phyloP scores from a whole-genome alignment of 1,140 invertebrate species.

The Drosophila orena region DNA sequence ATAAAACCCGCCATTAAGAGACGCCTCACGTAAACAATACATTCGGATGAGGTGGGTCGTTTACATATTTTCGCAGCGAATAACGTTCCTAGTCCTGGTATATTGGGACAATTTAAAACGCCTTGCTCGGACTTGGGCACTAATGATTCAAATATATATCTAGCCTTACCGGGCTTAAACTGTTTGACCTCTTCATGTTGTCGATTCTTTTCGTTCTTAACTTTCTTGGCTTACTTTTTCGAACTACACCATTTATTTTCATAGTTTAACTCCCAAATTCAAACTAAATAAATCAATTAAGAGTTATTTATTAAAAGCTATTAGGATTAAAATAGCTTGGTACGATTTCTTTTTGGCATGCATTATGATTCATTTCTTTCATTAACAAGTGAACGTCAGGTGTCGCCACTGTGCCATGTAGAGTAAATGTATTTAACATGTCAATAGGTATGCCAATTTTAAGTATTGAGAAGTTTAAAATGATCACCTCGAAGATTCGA shows the following conservation, averaged over 20 bases:
- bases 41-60: conserved; percentile 61
- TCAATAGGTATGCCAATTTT: not conserved
- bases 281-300: too few relatives aligned
- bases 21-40: conserved; percentile 69
- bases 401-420: not conserved
- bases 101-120: conserved; percentile 13
- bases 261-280: too few relatives aligned
- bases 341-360: not conserved
- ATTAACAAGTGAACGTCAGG: not conserved
- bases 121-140: not conserved
- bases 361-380: not conserved
- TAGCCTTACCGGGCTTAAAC: too few relatives aligned
- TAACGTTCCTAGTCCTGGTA: not conserved
- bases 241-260: too few relatives aligned
- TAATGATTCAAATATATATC: conserved; percentile 2
- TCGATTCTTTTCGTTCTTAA: too few relatives aligned
- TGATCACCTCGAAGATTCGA: not conserved
- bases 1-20: conserved; percentile 61
- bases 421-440: not conserved
- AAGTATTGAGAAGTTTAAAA: not conserved
- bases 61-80: conserved; percentile 67
- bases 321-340: not conserved
- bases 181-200: too few relatives aligned
- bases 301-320: not conserved
- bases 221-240: too few relatives aligned